These are phyloP conservation scores for Chironomus striatipennis DNA, from an alignment of 1,140 invertebrate genomes.

Conservation along the genomic window DNA sequence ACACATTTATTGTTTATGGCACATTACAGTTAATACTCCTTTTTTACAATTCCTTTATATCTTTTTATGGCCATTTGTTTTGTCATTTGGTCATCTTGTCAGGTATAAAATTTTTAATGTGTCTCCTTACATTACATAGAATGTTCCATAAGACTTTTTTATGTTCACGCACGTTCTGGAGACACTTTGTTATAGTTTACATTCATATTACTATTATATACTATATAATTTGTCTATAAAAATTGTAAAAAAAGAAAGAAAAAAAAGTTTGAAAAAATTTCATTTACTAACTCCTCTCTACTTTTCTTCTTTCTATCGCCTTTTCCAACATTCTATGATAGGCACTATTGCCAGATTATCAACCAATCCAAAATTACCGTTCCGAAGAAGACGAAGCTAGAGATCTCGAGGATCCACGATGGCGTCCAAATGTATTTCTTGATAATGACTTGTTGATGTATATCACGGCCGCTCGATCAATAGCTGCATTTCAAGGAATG, in stretches of 20 bases:
- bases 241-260: background rate
- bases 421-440: conserved; percentile 82
- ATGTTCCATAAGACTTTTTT: background rate
- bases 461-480: conserved; percentile 87
- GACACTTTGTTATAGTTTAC: background rate
- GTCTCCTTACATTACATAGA: background rate
- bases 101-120: background rate
- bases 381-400: conserved; percentile 37
- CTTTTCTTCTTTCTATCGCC: background rate
- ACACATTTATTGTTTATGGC: background rate
- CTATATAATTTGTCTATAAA: background rate
- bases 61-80: background rate
- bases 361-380: conserved; percentile 42
- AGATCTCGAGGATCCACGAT: conserved; percentile 75
- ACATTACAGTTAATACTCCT: no score
- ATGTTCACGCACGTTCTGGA: background rate
- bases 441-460: conserved; percentile 97
- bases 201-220: no score
- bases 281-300: background rate
- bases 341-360: conserved; percentile 43
- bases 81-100: conserved; percentile 1
- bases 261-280: background rate
- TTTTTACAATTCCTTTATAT: background rate
- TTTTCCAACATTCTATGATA: conserved; percentile 26
- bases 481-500: conserved; percentile 89